phyloP scores from a whole-genome alignment of 2,113 vertebrate species.

The Chlorodrepanis virens region DNA sequence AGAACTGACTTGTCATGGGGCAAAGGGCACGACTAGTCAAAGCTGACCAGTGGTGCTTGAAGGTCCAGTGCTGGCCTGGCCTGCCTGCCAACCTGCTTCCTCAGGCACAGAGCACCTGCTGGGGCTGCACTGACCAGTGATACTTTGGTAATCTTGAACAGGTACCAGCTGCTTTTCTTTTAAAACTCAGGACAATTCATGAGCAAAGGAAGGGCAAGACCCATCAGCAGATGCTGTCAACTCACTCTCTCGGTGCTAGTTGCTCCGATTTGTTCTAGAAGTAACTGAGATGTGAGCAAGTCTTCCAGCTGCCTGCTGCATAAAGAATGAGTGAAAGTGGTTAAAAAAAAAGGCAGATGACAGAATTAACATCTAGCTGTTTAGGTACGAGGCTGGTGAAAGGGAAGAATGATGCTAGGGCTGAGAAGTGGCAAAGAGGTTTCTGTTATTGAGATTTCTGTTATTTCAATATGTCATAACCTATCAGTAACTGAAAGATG shows the following conservation, averaged over 20 bases:
- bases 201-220: neutral
- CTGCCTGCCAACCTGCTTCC: neutral
- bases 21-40: neutral
- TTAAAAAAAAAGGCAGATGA: neutral
- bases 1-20: neutral
- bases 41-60: neutral
- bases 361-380: neutral
- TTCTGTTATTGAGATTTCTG: neutral
- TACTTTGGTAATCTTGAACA: neutral
- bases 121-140: neutral
- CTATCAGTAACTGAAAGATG: neutral
- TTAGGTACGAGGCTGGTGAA: neutral
- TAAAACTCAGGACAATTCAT: neutral
- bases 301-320: neutral
- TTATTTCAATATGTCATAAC: neutral
- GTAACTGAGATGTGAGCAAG: neutral
- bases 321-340: neutral
- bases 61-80: neutral
- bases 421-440: neutral
- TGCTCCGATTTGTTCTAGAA: neutral
- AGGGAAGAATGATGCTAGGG: neutral
- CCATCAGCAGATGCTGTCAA: neutral
- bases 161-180: neutral
- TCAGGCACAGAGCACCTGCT: neutral
- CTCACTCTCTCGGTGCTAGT: neutral